Conservation (phyloP, 2,113 vertebrate genomes). For the Cololabis saira region DNA sequence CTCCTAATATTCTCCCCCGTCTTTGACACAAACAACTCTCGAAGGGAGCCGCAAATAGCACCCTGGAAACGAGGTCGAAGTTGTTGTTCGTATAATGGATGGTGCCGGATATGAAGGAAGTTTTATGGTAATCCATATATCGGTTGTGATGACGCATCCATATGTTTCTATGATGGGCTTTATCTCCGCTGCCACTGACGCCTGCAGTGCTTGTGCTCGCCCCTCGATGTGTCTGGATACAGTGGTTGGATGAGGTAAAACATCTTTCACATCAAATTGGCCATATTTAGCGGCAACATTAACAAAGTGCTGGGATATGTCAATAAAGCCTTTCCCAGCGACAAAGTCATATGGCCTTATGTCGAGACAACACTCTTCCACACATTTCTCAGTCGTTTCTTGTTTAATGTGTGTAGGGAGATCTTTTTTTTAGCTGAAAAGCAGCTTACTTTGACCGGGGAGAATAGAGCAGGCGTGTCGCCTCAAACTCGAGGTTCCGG, state of each 20-base stretch:
- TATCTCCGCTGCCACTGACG: no score
- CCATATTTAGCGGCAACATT: background rate
- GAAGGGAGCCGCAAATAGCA: background rate
- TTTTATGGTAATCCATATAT: slow-evolving; percentile 1
- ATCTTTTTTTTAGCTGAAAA: no score
- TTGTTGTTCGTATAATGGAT: background rate
- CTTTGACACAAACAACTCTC: background rate
- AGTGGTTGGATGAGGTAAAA: no score
- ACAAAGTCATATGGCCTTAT: background rate
- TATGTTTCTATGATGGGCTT: no score
- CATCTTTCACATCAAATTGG: background rate
- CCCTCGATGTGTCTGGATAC: no score
- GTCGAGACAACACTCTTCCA: background rate
- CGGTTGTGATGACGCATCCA: no score
- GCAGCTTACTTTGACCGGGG: no score
- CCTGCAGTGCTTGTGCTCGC: no score
- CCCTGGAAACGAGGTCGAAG: background rate
- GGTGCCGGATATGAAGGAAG: slow-evolving; percentile 2
- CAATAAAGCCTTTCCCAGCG: background rate
- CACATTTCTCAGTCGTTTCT: background rate
- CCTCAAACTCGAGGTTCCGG: no score
- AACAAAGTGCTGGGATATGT: background rate
- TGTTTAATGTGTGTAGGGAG: background rate
- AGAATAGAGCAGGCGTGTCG: no score
- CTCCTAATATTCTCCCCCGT: background rate